These are phyloP conservation scores for Andrena minutula DNA, from an alignment of 2,888 invertebrate species.

Conservation along the genomic window DNA sequence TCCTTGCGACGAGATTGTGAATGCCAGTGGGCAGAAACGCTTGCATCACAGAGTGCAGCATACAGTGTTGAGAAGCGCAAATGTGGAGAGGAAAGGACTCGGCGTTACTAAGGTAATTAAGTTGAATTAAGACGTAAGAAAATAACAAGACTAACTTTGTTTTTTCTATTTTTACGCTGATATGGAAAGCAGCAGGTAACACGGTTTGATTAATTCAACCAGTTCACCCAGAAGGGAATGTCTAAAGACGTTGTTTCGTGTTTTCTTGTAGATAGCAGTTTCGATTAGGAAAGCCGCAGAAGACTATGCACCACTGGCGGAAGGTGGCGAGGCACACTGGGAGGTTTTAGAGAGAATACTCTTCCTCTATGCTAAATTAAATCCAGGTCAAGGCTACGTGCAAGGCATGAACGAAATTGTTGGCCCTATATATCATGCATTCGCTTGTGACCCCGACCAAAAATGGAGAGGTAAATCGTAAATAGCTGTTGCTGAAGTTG, in stretches of 20 bases:
- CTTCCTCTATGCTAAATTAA: constrained; percentile 98
- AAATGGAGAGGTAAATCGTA: constrained; percentile 89
- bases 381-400: constrained; percentile 98
- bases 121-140: background rate
- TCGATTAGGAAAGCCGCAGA: constrained; percentile 91
- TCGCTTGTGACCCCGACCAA: constrained; percentile 95
- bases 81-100: constrained; percentile 94
- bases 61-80: constrained; percentile 93
- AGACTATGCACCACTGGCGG: constrained; percentile 93
- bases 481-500: background rate
- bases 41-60: constrained; percentile 96
- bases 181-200: constrained; percentile 81
- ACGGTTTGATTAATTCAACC: constrained; percentile 21
- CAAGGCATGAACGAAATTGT: constrained; percentile 99
- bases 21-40: constrained; percentile 92
- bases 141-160: constrained; percentile 48
- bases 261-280: constrained; percentile 87
- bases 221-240: background rate
- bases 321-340: constrained; percentile 98
- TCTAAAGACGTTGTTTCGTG: background rate
- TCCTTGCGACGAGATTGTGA: constrained; percentile 93
- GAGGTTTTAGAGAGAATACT: constrained; percentile 98
- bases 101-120: constrained; percentile 93
- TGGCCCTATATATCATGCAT: constrained; percentile 98
- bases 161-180: constrained; percentile 56